phyloP scores from a whole-genome alignment of 92 coral and sea anemone species.

The Paragorgia papillata region DNA sequence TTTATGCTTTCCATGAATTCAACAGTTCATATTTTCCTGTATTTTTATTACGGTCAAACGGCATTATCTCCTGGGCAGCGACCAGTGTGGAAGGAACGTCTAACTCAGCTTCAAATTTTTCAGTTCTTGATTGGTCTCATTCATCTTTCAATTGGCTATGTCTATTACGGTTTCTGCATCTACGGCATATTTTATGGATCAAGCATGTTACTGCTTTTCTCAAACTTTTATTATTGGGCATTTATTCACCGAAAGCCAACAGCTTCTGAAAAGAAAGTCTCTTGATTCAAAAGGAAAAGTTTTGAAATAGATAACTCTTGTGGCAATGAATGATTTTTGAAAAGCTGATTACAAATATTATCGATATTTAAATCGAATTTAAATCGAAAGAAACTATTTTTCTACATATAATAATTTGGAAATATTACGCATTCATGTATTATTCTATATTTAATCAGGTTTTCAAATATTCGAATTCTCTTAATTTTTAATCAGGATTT shows the following conservation, averaged over 20 bases:
- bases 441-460: too few relatives aligned
- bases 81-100: slow-evolving; percentile 80
- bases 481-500: too few relatives aligned
- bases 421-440: too few relatives aligned
- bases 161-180: slow-evolving; percentile 76
- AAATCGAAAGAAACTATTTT: too few relatives aligned
- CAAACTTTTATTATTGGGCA: slow-evolving; percentile 83
- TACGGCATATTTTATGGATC: slow-evolving; percentile 70
- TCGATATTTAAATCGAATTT: too few relatives aligned
- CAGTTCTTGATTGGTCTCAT: slow-evolving; percentile 78
- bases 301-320: not conserved
- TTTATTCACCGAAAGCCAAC: slow-evolving; percentile 54
- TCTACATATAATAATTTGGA: too few relatives aligned
- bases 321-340: not conserved
- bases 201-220: slow-evolving; percentile 75
- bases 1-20: slow-evolving; percentile 75
- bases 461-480: too few relatives aligned
- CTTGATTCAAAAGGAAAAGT: not conserved
- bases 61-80: slow-evolving; percentile 71
- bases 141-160: slow-evolving; percentile 69
- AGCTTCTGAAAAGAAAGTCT: not conserved
- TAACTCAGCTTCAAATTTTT: slow-evolving; percentile 78
- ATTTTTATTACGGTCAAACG: slow-evolving; percentile 85
- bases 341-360: not conserved
- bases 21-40: slow-evolving; percentile 83